Base-by-base conservation (phyloP, 2,888 invertebrate species). In the Herminia tarsipennalis region DNA sequence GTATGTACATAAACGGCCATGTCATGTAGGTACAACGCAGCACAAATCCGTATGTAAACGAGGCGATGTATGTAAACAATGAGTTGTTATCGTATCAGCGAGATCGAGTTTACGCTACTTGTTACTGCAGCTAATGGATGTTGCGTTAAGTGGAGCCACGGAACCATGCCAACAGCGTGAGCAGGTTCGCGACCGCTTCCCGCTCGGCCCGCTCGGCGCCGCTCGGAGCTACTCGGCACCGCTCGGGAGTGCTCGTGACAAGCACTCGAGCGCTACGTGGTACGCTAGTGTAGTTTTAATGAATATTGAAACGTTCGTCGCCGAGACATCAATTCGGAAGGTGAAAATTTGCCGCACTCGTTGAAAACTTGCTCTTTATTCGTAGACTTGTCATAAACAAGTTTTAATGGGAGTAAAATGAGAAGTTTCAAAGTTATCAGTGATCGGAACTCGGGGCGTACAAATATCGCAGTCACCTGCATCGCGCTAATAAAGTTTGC, bases 401-500 rank as follows among this genome's bases (percentile, higher is more conserved):
- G 37, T 73, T 73, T 52, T 62, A 70, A 70, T 58, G 42, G 54
- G 39, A 66, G 63, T 68, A 35, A 64, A 66, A 63, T 57, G 33
- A 58, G 56, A 70, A 70, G 48, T 60, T 58, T 48, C 22, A 13
- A 27, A 34, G 40, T 34, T 38, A 41, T 49, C 48, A 45, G 22
- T 39, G 21, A 30, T 24, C n/a, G 24, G 14, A 12, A 12, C 18
- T 28, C 28, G 14, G n/a, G n/a, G 34, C 21, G 24, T 17, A 17
- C 33, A n/a, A 38, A 38, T n/a, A 12, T n/a, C 10, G 16, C 17
- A 22, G 4, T 38, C 37, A 9, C 10, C 12, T 4, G 33, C 24
- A 16, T 18, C 21, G 20, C 17, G 18, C 32, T 41, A 47, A 28
- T 49, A 22, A 53, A 41, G 10, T 17, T 48, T 33, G 29, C 18